Evolutionary conservation across 23 tunicate genomes (phyloP), one percentile per base, ranked within the genome.

Genomic region (Clavelina lepadiformis): DNA sequence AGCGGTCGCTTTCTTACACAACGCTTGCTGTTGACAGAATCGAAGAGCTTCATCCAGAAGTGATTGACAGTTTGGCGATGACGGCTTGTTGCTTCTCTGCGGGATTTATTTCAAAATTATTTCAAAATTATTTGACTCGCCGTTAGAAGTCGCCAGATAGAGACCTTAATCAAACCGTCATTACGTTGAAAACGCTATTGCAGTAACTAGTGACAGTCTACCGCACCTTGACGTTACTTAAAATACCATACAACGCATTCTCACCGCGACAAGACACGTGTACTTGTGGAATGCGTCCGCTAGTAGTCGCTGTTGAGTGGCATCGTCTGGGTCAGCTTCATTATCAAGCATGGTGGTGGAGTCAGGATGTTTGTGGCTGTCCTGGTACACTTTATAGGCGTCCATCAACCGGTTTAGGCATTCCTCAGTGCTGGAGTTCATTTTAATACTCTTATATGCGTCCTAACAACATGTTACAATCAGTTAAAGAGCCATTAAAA

Each of bases 331-430:
- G 60, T 73, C 80, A 11, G 52, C n/a, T 27, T 44, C 35, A 5
- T 21, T 25, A 69, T 82, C 89, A 2, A 65, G 51, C 27, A 37
- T 82, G 35, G 80, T 73, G 2, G 89, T 82, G 6, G 80, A 44
- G 38, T 82, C 77, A 2, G 61, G 80, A 75, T 82, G 89, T 34
- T 73, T 73, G 19, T 73, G 63, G 33, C 80, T 82, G 35, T 82
- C 89, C 35, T 82, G 89, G 73, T 72, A 82, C 44, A 82, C 69
- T 36, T 65, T 71, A 69, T 82, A 82, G 28, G 80, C 80, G 21
- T 73, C 80, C 78, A 82, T 71, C 3, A 80, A 30, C 35, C 52
- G 45, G 29, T 51, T 53, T 4, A 68, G 28, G 52, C 75, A 41
- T 18, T 78, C 70, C 51, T 78, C 85, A 23, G 31, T 52, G n/a